Base-by-base conservation (phyloP, 2,113 vertebrate species). In the Atherinomorus stipes region DNA sequence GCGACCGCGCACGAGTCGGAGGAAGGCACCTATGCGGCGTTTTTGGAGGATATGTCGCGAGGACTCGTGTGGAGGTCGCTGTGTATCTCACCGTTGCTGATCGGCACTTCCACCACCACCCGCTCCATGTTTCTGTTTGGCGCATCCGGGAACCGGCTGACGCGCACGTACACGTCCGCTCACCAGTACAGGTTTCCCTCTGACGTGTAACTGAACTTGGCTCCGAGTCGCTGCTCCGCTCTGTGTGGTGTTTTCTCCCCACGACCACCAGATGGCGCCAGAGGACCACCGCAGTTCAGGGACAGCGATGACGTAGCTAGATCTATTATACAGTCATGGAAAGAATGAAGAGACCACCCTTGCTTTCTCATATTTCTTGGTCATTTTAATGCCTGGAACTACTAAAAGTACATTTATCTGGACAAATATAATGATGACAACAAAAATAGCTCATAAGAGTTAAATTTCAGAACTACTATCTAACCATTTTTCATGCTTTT, bases 141-240 rank as follows among this genome's bases (percentile, higher is more conserved):
- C 69, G 84, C 88, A 87, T 92, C 89, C 85, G 87, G 87, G 87
- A 85, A 92, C 90, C 85, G 90, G 68, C 72, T 91, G 91, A 94
- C 91, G 89, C 80, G 66, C 89, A 69, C 73, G 88, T 84, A 94
- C 93, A 93, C 93, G 93, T 94, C 90, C 86, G 57, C 85, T 76
- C 92, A 93, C 92, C 87, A 91, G 93, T 93, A 92, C 92, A 86
- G 81, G 92, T 88, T 90, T 67, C 82, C 73, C 49, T 64, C 91
- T 93, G 93, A 93, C 92, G 91, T 92, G 90, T 93, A 90, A 81
- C 84, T 86, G 83, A 88, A 93, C 91, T 92, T 93, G 87, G 90
- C 87, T 50, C 80, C 72, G 75, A 76, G 83, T 78, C 47, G 15
- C n/a, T 11, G 56, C 37, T 13, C n/a, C 10, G 25, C 51, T n/a